Conservation (phyloP, 2,888 invertebrate genomes). For the Rhingia rostrata region DNA sequence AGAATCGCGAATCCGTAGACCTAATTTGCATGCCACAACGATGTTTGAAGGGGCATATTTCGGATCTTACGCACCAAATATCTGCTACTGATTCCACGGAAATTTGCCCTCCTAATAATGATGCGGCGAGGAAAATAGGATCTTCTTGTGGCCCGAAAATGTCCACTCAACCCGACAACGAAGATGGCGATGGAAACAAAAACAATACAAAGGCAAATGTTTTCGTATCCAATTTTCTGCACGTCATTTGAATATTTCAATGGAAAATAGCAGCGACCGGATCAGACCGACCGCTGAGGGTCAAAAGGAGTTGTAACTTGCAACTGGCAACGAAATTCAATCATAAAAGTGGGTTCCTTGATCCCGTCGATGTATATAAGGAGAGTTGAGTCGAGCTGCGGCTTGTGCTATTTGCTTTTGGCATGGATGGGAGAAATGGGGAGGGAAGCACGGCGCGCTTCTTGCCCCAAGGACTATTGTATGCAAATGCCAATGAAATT, state of each 20-base stretch:
- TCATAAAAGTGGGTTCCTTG: conserved; percentile 68
- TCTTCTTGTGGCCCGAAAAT: conserved; percentile 14
- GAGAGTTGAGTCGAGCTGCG: neutral
- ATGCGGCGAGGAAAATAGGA: conserved; percentile 46
- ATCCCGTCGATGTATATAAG: conserved; percentile 5
- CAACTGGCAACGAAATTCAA: conserved; percentile 59
- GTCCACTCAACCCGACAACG: neutral
- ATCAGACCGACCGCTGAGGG: neutral
- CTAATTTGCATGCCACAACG: conserved; percentile 71
- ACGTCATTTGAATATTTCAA: conserved; percentile 69
- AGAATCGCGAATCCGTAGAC: conserved; percentile 37
- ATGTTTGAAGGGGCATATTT: conserved; percentile 58
- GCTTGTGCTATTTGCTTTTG: conserved; percentile 24
- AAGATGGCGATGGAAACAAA: neutral
- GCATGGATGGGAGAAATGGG: conserved; percentile 11
- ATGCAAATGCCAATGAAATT: conserved; percentile 69
- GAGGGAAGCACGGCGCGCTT: conserved; percentile 22
- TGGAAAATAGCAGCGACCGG: conserved; percentile 47
- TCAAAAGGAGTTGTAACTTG: conserved; percentile 60
- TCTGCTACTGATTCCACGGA: conserved; percentile 59
- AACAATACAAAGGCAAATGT: conserved; percentile 17
- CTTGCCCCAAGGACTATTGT: conserved; percentile 67
- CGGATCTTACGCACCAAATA: conserved; percentile 51
- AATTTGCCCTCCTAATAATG: conserved; percentile 63
- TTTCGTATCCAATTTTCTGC: conserved; percentile 61